A percentile compares a stretch with the other conserved stretches of the same genome.
Conservation (phyloP, 2,113 vertebrate genomes). For the Furnarius figulus region DNA sequence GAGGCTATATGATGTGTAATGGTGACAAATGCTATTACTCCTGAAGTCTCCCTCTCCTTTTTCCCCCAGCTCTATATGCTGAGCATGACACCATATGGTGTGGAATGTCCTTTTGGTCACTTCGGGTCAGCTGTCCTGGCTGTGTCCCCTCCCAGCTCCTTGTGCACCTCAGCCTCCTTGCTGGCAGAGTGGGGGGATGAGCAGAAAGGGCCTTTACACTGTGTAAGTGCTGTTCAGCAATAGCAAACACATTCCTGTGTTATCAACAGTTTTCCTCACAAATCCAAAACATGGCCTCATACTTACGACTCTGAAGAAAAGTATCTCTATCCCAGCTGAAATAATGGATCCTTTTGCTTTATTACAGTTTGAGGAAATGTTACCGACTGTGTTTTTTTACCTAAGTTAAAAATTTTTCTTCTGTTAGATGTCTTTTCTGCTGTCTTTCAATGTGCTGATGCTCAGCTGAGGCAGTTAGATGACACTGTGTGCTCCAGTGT, state of each 20-base stretch:
- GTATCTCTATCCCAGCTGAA: background rate
- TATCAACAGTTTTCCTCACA: background rate
- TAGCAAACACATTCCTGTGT: too few species aligned
- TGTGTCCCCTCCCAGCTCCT: background rate
- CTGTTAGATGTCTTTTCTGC: background rate
- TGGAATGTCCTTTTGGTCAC: background rate
- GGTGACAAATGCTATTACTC: background rate
- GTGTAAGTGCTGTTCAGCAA: background rate
- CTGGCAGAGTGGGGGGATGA: background rate
- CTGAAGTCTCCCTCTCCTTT: background rate
- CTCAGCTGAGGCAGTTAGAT: background rate
- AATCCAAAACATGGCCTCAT: background rate
- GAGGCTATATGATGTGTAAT: rapidly evolving
- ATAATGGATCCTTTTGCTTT: background rate
- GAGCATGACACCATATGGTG: rapidly evolving
- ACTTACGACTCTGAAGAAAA: background rate
- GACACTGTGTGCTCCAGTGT: background rate
- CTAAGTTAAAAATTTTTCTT: background rate
- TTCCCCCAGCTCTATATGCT: background rate
- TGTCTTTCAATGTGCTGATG: background rate
- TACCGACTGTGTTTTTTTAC: background rate
- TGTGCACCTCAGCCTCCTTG: rapidly evolving
- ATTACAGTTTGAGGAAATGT: background rate
- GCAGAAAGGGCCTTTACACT: background rate
- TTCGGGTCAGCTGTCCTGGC: background rate